Base-by-base conservation (phyloP, 1,140 invertebrate genomes). In the Chymomyza costata region DNA sequence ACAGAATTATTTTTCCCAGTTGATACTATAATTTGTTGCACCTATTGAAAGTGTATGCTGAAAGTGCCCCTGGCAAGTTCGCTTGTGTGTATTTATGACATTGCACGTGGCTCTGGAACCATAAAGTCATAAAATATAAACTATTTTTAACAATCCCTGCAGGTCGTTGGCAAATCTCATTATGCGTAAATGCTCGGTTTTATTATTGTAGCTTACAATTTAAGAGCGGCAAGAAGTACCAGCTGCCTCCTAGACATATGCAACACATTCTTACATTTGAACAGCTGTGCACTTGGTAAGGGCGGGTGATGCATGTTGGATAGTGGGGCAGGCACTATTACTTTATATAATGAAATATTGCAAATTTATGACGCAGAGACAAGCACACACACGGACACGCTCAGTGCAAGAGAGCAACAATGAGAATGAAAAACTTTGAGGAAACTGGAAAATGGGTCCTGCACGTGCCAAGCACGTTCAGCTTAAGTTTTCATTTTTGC, bases 291-390 rank as follows among this genome's bases (percentile, higher is more conserved):
- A 48, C n/a, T n/a, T n/a, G n/a, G n/a, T n/a, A n/a, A n/a, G n/a
- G n/a, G n/a, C n/a, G n/a, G n/a, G n/a, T n/a, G n/a, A n/a, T n/a
- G n/a, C n/a, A n/a, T n/a, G n/a, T n/a, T n/a, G n/a, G n/a, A n/a
- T n/a, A n/a, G n/a, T n/a, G n/a, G n/a, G n/a, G n/a, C n/a, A 59
- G 37, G 15, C 18, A 59, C 60, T 65, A 69, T 78, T 70, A 62
- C 62, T 66, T 78, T 63, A 78, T 71, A 65, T 63, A 59, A 64
- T 78, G 62, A 59, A 53, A 50, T 38, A 53, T 78, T 55, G 65
- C 40, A 65, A 69, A 70, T 76, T 65, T 70, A 76, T 76, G 57
- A 21, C 65, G 28, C 30, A 43, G 44, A n/a, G 34, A 43, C 19
- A 49, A 31, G 21, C 3, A 15, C 28, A 21, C 6, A 30, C 13